Conservation (phyloP, 2,113 vertebrate species). For the Athene cunicularia region DNA sequence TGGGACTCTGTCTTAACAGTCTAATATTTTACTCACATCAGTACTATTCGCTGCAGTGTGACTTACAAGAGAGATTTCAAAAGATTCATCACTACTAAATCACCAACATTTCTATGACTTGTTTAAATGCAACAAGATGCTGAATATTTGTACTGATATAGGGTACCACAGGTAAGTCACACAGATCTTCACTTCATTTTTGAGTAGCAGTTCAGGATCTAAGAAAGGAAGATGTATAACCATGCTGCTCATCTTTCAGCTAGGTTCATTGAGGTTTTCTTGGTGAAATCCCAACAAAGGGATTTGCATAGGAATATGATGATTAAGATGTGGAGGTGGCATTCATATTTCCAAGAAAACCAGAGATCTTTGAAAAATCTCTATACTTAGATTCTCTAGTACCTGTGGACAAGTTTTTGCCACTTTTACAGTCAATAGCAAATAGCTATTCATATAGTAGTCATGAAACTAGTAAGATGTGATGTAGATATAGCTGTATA, state of each 20-base stretch:
- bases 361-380: background rate
- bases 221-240: background rate
- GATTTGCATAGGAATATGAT: background rate
- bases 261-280: background rate
- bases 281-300: background rate
- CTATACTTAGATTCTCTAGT: background rate
- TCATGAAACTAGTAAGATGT: background rate
- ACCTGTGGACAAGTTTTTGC: background rate
- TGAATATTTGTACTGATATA: background rate
- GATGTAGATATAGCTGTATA: background rate
- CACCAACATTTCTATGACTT: background rate
- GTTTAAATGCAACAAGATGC: background rate
- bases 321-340: background rate
- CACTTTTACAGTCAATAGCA: background rate
- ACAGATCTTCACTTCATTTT: background rate
- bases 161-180: background rate
- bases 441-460: background rate
- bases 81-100: background rate
- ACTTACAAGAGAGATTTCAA: background rate
- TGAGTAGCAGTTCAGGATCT: background rate
- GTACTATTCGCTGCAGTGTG: background rate
- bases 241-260: background rate
- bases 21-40: background rate
- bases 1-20: background rate
- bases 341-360: background rate